Base-by-base conservation (phyloP, 2,113 vertebrate species). In the Pelodiscus sinensis region DNA sequence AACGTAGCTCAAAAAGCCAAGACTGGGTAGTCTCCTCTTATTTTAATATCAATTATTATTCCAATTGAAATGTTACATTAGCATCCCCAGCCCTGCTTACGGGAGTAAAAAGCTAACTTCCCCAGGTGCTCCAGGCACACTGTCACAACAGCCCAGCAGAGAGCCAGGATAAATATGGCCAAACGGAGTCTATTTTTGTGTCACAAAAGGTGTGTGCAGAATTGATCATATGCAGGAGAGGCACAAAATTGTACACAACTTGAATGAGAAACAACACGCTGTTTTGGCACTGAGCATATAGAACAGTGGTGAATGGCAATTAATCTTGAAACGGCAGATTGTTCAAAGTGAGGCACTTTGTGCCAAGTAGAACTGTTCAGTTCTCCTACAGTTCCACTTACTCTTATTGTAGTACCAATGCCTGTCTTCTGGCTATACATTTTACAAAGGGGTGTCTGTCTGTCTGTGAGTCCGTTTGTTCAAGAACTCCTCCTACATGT, bases 321-420 rank as follows among this genome's bases (percentile, higher is more conserved):
- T 56, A 22, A 52, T 68, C 71, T 84, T 92, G 88, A 95, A 62
- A 90, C 87, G 85, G 90, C 92, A 86, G 38, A 55, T 35, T 89
- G 24, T 35, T 78, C 25, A 9, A 44, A 50, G 16, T 27, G 65
- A 80, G 51, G 7, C 1, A 4, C 62, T 90, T 92, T 68, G 62
- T n/a, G 65, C n/a, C 80, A 38, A 57, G 35, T 27, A 60, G 35
- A 27, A 44, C 25, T 25, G 44, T 44, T 27, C 6, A 4, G 8
- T 44, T 24, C 10, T 75, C 71, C 24, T 75, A 24, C 24, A 25
- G 13, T 24, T 50, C 55, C 52, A 55, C 27, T 79, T 79, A 55
- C 29, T 18, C 51, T 9, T 21, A 71, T 9, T 52, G 58, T 56
- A 78, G 10, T 82, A 83, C 56, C 73, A 71, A 71, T 7, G 22